Base-by-base conservation (phyloP, 2,797 vertebrate species). In the Taeniopygia guttata region DNA sequence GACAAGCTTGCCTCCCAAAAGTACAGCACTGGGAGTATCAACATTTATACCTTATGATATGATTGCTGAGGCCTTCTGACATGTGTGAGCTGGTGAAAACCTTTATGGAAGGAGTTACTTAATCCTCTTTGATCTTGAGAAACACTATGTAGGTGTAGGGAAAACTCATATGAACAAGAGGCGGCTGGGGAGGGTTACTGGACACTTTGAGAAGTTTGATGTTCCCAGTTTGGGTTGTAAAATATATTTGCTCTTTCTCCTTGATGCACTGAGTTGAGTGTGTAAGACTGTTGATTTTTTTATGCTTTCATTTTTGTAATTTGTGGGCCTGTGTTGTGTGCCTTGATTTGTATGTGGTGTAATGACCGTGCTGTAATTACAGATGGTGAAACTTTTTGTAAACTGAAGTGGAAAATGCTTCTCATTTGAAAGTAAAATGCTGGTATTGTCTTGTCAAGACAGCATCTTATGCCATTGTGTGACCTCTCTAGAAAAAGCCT, bases 401-500 rank as follows among this genome's bases (percentile, higher is more conserved):
- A 94, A 49, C 22, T 77, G 34, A 66, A 58, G 55, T 45, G 30
- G 59, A 86, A 95, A 93, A 94, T 38, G 34, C 51, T 85, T 66
- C 84, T 84, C 75, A 86, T 88, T 79, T 88, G 79, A 93, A 93
- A 82, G 55, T 72, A 92, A 92, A 90, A 89, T 69, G 27, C 49
- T 92, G 63, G 45, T 21, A 54, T 58, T 73, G 62, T 70, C 74
- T 93, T 87, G 62, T 90, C 46, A 84, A 91, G 22, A 55, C 52
- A 75, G 36, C n/a, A 36, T 74, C 34, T 92, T 77, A 68, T 3
- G 84, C 7, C 3, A 5, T 27, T 73, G 59, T 0, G 11, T 96
- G 96, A 96, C 95, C 95, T 94, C 66, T 86, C 32, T 38, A 74
- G 93, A 63, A 93, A 79, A 93, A 91, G 30, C 13, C 52, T 90